These are phyloP conservation scores for Hipposideros larvatus DNA, from an alignment of 2,797 vertebrate species.

Conservation along the genomic window DNA sequence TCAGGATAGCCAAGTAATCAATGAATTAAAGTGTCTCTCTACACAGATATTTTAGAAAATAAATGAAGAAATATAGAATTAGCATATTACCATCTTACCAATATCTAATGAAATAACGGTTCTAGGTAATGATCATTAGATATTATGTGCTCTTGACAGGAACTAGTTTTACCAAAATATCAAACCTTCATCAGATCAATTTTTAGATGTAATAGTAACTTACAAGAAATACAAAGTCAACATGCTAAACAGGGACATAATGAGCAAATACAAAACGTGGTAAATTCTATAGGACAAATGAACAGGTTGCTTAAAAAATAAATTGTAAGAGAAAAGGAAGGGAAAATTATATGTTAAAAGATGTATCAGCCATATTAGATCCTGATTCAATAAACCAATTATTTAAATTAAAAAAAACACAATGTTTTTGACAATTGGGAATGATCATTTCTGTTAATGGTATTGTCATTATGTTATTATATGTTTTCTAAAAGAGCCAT, in stretches of 20 bases:
- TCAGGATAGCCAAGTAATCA: neutral
- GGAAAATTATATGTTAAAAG: neutral
- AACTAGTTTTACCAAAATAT: neutral
- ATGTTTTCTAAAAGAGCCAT: conserved; percentile 12
- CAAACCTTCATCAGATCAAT: neutral
- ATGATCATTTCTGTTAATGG: neutral
- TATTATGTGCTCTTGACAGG: neutral
- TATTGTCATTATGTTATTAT: neutral
- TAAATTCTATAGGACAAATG: neutral
- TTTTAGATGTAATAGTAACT: neutral
- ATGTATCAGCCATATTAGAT: neutral
- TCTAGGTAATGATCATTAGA: neutral
- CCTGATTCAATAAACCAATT: neutral
- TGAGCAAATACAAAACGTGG: neutral
- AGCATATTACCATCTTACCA: neutral
- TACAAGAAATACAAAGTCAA: neutral
- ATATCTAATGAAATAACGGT: neutral
- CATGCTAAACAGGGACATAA: neutral
- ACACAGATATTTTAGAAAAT: neutral
- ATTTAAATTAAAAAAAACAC: neutral
- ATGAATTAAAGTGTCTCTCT: neutral
- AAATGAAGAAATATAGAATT: neutral
- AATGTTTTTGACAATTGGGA: neutral
- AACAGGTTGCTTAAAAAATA: conserved; percentile 7
- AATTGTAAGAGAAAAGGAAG: neutral